Evolutionary conservation across 1,140 invertebrate species (phyloP).

Genomic region (Neotoxoptera formosana): DNA sequence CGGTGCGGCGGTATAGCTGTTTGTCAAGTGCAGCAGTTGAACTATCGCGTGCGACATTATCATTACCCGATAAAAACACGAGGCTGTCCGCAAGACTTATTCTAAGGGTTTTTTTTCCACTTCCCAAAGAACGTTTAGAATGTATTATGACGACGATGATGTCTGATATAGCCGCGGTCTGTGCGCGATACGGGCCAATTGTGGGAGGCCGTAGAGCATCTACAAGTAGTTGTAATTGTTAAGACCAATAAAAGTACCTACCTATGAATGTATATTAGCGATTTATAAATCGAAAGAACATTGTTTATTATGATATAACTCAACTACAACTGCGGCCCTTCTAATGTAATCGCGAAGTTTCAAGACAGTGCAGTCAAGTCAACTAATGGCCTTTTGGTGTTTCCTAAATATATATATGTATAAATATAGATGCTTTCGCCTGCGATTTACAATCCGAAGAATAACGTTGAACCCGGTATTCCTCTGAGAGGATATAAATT

Average conservation of each 20-base stretch:
- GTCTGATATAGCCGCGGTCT: not conserved
- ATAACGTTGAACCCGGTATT: not conserved
- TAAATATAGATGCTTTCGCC: no score
- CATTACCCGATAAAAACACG: not conserved
- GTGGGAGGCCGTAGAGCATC: no score
- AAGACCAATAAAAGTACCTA: not conserved
- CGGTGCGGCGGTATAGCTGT: not conserved
- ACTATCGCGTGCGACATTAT: not conserved
- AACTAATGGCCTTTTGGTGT: not conserved
- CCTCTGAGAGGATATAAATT: no score
- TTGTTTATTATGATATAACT: not conserved
- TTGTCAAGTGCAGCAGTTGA: not conserved
- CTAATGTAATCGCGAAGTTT: no score
- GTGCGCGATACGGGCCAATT: not conserved
- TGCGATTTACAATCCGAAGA: not conserved
- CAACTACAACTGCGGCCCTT: not conserved
- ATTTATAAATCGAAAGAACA: no score
- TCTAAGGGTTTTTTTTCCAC: not conserved
- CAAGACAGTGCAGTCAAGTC: no score
- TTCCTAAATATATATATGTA: not conserved
- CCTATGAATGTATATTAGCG: no score
- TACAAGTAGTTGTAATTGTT: not conserved
- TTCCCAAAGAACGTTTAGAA: not conserved
- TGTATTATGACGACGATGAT: not conserved
- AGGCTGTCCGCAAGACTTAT: not conserved